Conservation (phyloP, 2,888 invertebrate species). For the Cyaniris semiargus region DNA sequence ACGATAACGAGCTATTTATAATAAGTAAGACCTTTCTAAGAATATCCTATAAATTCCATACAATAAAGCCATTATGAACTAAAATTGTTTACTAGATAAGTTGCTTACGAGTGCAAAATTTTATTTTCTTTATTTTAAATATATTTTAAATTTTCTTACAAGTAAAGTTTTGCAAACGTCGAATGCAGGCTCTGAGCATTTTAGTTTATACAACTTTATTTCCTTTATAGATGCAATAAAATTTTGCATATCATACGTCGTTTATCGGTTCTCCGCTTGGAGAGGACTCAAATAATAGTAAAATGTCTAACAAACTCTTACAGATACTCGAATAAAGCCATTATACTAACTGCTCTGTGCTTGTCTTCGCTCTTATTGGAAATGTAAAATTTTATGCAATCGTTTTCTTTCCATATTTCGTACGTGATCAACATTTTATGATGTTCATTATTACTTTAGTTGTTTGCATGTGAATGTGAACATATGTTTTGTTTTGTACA, state of each 20-base stretch:
- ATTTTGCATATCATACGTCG: conserved; percentile 9
- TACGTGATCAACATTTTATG: not conserved
- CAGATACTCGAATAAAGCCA: conserved; percentile 5
- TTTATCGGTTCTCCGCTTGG: conserved; percentile 14
- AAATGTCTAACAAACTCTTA: conserved; percentile 1
- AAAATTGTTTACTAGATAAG: not conserved
- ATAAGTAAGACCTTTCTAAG: too few species aligned
- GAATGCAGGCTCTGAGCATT: not conserved
- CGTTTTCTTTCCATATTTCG: conserved; percentile 8
- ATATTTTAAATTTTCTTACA: not conserved
- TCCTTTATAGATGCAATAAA: conserved; percentile 5
- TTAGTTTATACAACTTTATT: not conserved
- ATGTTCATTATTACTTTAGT: not conserved
- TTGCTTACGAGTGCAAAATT: not conserved
- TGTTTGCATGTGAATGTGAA: not conserved
- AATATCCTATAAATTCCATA: too few species aligned
- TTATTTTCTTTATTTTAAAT: too few species aligned
- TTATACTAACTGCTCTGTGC: not conserved
- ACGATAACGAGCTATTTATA: too few species aligned
- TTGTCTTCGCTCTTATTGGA: conserved; percentile 2
- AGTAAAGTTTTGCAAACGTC: not conserved
- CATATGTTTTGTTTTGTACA: not conserved
- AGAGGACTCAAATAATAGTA: conserved; percentile 44
- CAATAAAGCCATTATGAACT: too few species aligned
- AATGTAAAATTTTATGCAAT: conserved; percentile 12